Percentiles rank a stretch among this genome's conserved stretches.
Evolutionary conservation across 2,113 vertebrate genomes (phyloP).

Genomic region (Tichodroma muraria): DNA sequence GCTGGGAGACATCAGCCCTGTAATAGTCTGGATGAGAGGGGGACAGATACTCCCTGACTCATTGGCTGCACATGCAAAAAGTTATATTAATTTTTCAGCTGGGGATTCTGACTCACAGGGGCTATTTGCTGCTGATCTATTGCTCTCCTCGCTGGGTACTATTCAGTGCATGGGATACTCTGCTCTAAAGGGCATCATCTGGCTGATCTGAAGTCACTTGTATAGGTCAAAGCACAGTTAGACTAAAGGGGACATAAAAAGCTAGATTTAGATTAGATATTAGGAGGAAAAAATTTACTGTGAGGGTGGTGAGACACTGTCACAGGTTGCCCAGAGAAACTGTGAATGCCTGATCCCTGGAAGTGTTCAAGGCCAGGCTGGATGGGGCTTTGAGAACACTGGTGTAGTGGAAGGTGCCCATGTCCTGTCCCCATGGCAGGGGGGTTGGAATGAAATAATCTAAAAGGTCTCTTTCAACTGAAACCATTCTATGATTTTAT

Average conservation of each 20-base stretch:
- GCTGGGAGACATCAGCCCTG: not conserved
- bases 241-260: not conserved
- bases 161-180: not conserved
- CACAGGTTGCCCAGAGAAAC: rapidly evolving
- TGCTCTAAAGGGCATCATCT: not conserved
- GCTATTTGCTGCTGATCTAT: not conserved
- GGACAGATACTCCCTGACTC: not conserved
- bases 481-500: not conserved
- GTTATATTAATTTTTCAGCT: not conserved
- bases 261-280: not conserved
- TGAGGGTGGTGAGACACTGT: not conserved
- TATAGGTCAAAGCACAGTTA: not conserved
- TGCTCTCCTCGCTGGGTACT: not conserved
- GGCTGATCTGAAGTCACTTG: not conserved
- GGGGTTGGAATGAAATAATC: rapidly evolving
- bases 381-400: not conserved
- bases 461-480: not conserved
- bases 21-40: not conserved
- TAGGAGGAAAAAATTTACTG: not conserved
- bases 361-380: rapidly evolving
- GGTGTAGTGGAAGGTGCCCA: rapidly evolving
- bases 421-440: not conserved
- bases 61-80: not conserved
- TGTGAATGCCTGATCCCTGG: not conserved
- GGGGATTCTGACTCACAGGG: not conserved